These are phyloP conservation scores for Actinia equina DNA, from an alignment of 64 coral and sea anemone genomes.

Conservation along the genomic window DNA sequence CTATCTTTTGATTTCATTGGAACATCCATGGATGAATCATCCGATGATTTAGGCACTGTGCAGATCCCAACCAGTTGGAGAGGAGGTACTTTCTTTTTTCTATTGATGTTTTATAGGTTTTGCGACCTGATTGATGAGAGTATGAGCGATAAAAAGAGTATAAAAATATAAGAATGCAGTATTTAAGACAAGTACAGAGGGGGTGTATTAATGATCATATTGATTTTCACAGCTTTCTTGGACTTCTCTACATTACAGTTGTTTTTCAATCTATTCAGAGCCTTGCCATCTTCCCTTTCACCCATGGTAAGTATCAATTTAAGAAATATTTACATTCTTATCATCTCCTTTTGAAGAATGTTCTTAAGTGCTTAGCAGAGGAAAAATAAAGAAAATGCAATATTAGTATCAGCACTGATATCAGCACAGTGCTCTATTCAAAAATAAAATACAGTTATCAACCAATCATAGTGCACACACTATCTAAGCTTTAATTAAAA, in stretches of 20 bases:
- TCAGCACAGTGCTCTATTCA: too few relatives aligned
- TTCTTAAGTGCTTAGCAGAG: too few relatives aligned
- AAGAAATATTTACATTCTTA: too few relatives aligned
- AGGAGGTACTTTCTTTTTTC: conserved; percentile 14
- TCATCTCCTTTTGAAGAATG: too few relatives aligned
- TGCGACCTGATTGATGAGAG: too few relatives aligned
- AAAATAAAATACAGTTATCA: too few relatives aligned
- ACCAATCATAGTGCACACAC: too few relatives aligned
- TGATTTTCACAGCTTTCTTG: conserved; percentile 66
- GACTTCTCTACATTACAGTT: conserved; percentile 92
- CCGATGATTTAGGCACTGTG: conserved; percentile 96
- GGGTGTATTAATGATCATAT: background rate
- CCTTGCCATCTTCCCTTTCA: conserved; percentile 80
- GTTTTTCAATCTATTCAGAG: conserved; percentile 88
- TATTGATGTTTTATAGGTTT: too few relatives aligned
- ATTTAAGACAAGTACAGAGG: background rate
- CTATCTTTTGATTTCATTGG: conserved; percentile 99
- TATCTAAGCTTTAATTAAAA: too few relatives aligned
- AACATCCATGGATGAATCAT: conserved; percentile 93
- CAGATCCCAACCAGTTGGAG: conserved; percentile 97
- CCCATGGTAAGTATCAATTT: conserved; percentile 73
- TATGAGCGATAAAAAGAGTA: too few relatives aligned
- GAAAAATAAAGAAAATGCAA: background rate
- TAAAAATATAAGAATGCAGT: background rate
- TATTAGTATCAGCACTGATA: too few relatives aligned